Percentiles rank a stretch among this genome's conserved stretches.
phyloP scores from a whole-genome alignment of 92 coral and sea anemone genomes.

The Palythoa caribaeorum region DNA sequence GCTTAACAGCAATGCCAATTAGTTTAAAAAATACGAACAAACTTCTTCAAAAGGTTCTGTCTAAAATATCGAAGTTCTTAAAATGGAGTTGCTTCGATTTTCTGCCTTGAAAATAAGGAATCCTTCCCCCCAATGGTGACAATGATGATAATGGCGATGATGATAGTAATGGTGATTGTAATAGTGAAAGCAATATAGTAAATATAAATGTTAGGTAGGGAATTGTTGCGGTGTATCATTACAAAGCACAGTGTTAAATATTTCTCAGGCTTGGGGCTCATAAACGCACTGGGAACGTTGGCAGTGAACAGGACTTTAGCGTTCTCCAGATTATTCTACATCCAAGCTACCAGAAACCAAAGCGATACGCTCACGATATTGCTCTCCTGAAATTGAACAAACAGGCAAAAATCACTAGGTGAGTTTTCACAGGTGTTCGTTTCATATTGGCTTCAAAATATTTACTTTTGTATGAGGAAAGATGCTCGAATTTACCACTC shows the following conservation, averaged over 20 bases:
- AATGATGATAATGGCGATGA: too few relatives aligned
- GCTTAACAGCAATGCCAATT: background rate
- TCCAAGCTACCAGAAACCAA: background rate
- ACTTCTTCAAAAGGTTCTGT: background rate
- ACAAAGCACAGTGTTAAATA: background rate
- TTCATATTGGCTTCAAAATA: too few relatives aligned
- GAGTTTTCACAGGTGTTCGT: background rate
- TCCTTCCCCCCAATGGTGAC: too few relatives aligned
- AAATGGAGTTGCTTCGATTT: background rate
- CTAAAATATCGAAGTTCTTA: background rate
- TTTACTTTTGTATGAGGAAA: background rate
- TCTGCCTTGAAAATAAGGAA: too few relatives aligned
- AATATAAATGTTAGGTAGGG: too few relatives aligned
- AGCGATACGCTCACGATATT: background rate
- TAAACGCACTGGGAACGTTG: background rate
- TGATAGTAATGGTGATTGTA: too few relatives aligned
- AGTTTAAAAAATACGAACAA: background rate
- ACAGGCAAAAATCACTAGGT: background rate
- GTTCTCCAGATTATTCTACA: background rate
- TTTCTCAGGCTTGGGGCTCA: conserved; percentile 10
- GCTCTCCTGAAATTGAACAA: conserved; percentile 8
- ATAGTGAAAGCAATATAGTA: too few relatives aligned
- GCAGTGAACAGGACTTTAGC: conserved; percentile 1
- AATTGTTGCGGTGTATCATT: too few relatives aligned
- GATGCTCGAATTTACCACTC: too few relatives aligned